Conservation (phyloP, 2,888 invertebrate genomes). For the Hemithea aestivaria region DNA sequence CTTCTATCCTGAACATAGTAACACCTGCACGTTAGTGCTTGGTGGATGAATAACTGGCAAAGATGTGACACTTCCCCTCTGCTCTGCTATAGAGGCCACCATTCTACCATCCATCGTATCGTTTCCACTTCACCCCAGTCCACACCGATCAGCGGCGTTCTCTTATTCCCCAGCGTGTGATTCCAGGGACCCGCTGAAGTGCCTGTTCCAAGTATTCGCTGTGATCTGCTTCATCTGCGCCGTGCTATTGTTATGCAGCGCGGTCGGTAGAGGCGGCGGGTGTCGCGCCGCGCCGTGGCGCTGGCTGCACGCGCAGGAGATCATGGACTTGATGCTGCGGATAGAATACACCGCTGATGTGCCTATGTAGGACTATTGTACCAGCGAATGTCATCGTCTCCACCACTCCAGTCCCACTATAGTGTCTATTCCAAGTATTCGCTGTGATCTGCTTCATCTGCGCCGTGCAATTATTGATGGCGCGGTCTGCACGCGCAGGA, state of each 20-base stretch:
- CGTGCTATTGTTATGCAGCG: constrained; percentile 47
- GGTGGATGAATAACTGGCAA: too few species aligned
- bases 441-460: constrained; percentile 61
- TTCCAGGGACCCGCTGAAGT: constrained; percentile 65
- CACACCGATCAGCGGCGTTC: constrained; percentile 21
- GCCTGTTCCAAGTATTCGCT: constrained; percentile 66
- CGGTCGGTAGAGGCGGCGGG: constrained; percentile 25
- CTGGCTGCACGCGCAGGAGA: constrained; percentile 60
- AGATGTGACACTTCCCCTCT: too few species aligned
- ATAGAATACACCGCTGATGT: constrained; percentile 69
- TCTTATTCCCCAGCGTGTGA: constrained; percentile 49
- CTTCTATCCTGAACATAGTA: too few species aligned
- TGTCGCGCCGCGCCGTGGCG: constrained; percentile 49
- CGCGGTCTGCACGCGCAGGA: constrained; percentile 62
- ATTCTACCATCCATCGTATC: too few species aligned
- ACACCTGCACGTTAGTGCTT: too few species aligned
- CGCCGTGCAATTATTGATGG: constrained; percentile 54
- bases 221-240: constrained; percentile 61
- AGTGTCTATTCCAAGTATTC: constrained; percentile 64
- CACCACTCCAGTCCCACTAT: constrained; percentile 57
- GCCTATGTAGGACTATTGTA: constrained; percentile 50
- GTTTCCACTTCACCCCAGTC: too few species aligned
- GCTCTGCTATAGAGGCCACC: too few species aligned
- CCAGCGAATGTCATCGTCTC: too few species aligned
- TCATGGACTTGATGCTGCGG: constrained; percentile 58